Base-by-base conservation (phyloP, 2,888 invertebrate species). In the Drosophila peninsularis region DNA sequence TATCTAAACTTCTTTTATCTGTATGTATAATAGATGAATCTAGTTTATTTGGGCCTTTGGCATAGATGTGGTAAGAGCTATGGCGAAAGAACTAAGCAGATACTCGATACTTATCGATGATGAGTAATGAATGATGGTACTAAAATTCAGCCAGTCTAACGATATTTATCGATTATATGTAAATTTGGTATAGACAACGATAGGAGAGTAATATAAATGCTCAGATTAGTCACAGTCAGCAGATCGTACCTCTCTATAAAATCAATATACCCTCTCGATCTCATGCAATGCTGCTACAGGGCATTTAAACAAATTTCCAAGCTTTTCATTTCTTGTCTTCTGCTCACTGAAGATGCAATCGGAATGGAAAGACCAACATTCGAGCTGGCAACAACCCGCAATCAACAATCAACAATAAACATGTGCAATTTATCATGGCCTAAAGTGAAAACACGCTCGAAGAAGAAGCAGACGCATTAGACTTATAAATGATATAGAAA, bases 401-500 rank as follows among this genome's bases (percentile, higher is more conserved):
- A 52, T 47, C 62, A 61, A 57, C 53, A 62, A 76, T 52, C 62
- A 57, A 62, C 54, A 62, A 77, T 53, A 70, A 77, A 64, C 74
- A 74, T 64, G 64, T 78, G 82, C 84, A 86, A 82, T 82, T 82
- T 82, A 82, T 85, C 82, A 85, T 82, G 69, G 52, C 47, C 50
- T 52, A 78, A 79, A 86, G 83, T 86, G 86, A 82, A 78, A 82
- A 86, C 71, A 77, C 71, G 70, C 69, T 68, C 45, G 10, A 17
- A 17, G 36, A 47, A 39, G 54, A 39, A 73, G 60, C 50, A 61
- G 45, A 10, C 45, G 45, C 65, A 75, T 30, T 30, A 67, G 62
- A 45, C 13, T 19, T 32, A 47, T 47, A 47, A 77, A 83, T 63
- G 47, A 65, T 71, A 56, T 64, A 67, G 21, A 39, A 39, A 53